A percentile compares a stretch with the other conserved stretches of the same genome.
Conservation (phyloP, 2,113 vertebrate genomes). For the Lampris incognitus region DNA sequence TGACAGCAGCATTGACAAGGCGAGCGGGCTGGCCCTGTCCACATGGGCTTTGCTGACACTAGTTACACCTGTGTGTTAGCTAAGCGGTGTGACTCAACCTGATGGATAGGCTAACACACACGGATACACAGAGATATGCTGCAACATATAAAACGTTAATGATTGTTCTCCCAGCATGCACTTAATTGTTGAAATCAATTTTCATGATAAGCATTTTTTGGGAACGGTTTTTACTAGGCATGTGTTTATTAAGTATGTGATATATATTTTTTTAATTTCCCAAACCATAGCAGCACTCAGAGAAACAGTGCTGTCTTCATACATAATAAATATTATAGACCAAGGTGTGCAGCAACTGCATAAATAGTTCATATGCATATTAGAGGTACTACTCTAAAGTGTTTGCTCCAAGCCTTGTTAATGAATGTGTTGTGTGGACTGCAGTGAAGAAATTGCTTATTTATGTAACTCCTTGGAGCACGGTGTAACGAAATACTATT, state of each 20-base stretch:
- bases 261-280: constrained; percentile 21
- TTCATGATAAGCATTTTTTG: neutral
- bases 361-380: constrained; percentile 53
- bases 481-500: neutral
- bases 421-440: constrained; percentile 39
- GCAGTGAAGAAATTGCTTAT: constrained; percentile 18
- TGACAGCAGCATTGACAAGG: constrained; percentile 23
- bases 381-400: constrained; percentile 12
- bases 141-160: neutral
- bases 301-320: constrained; percentile 38
- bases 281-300: constrained; percentile 3
- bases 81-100: constrained; percentile 21
- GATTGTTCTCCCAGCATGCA: neutral
- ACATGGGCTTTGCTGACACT: constrained; percentile 12
- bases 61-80: constrained; percentile 26
- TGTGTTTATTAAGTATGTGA: constrained; percentile 17
- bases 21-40: constrained; percentile 3
- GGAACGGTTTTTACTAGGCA: neutral
- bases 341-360: constrained; percentile 39
- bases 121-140: constrained; percentile 3
- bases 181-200: neutral
- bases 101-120: constrained; percentile 10
- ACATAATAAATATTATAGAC: constrained; percentile 49
- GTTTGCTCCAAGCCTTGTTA: constrained; percentile 44
- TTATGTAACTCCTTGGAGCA: constrained; percentile 10